These are phyloP conservation scores for Coregonus clupeaformis DNA, from an alignment of 2,113 vertebrate species.

Conservation along the genomic window DNA sequence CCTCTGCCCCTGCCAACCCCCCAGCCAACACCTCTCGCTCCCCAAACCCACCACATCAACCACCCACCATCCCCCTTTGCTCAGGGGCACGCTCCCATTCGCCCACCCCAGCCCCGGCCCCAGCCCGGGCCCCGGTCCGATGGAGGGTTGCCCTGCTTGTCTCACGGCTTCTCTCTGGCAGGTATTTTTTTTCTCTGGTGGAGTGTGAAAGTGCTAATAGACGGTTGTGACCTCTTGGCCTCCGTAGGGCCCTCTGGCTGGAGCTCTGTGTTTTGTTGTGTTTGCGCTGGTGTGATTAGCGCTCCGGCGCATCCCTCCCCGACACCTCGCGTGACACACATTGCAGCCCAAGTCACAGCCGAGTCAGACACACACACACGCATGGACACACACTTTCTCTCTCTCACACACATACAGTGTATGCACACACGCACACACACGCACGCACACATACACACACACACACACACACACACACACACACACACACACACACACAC, in stretches of 20 bases:
- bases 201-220: constrained; percentile 36
- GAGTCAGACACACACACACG: constrained; percentile 7
- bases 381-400: neutral
- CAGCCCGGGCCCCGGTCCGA: neutral
- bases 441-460: too few relatives aligned
- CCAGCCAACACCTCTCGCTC: constrained; percentile 16
- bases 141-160: constrained; percentile 11
- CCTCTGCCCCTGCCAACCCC: constrained; percentile 35
- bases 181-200: neutral
- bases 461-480: neutral
- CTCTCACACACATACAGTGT: neutral
- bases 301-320: constrained; percentile 16
- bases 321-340: constrained; percentile 47
- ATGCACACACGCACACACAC: neutral
- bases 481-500: constrained; percentile 7
- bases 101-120: neutral
- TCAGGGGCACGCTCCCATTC: neutral
- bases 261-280: neutral
- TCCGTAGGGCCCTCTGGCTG: neutral
- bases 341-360: constrained; percentile 24
- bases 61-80: neutral
- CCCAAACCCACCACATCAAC: neutral
- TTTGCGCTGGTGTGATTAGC: constrained; percentile 37
- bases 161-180: constrained; percentile 9
- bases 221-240: constrained; percentile 27